Base-by-base conservation (phyloP, 2,113 vertebrate genomes). In the Condylura cristata region DNA sequence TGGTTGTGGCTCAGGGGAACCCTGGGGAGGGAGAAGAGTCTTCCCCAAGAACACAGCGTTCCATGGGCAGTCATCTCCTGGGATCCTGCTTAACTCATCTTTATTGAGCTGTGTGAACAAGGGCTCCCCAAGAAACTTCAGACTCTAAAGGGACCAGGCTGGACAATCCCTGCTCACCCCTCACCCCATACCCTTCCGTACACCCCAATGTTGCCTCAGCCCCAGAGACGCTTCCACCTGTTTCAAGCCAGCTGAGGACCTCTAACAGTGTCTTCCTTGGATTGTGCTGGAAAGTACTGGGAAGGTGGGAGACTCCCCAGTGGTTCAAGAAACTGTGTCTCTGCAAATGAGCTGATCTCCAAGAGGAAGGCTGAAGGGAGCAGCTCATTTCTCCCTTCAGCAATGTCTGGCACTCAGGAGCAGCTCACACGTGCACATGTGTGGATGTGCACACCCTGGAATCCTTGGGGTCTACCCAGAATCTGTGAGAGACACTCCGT, bases 381-480 rank as follows among this genome's bases (percentile, higher is more conserved):
- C 4, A 28, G 37, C 11, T 46, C 37, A 51, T 89, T 58, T 10
- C 8, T 79, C 37, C 4, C 26, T 26, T 2, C 0, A 2, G 12
- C 60, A 39, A 28, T 13, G 53, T 48, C 51, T 60, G 34, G 3
- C 0, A 0, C 24, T 51, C 39, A 34, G 56, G 16, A 65, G n/a
- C 30, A 6, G 30, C n/a, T 24, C 18, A 0, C 8, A 32, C 3
- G 1, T 81, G 74, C 51, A 39, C 1, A 7, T 2, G 37, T 39
- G 53, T 1, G 5, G 44, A 5, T 0, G 10, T 13, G 7, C 10
- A 13, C 24, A 7, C 26, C 17, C 37, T 30, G 4, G 13, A 82
- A 82, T 44, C 53, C 61, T 56, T 22, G 5, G 0, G 13, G n/a
- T 48, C 94, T 48, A 44, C 63, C 39, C 34, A 5, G 71, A 79